Conservation (phyloP, 1,140 invertebrate species). For the Diachasma alloeum region DNA sequence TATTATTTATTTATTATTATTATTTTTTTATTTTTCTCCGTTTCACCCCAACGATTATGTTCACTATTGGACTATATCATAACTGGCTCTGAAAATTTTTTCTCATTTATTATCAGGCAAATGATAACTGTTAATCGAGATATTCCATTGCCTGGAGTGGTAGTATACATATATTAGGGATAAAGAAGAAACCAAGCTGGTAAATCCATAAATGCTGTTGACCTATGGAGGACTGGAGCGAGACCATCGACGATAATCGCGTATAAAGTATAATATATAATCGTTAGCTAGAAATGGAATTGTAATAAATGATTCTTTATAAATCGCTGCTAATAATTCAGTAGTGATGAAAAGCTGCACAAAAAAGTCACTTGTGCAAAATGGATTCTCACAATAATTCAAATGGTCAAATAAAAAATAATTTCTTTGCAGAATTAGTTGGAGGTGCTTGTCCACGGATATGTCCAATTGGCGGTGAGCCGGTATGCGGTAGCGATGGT, state of each 20-base stretch:
- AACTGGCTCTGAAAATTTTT: no score
- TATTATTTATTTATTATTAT: no score
- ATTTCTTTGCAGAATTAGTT: conserved; percentile 58
- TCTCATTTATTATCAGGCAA: conserved; percentile 17
- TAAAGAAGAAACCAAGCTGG: conserved; percentile 32
- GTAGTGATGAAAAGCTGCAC: no score
- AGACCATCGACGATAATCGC: conserved; percentile 43
- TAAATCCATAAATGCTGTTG: conserved; percentile 60
- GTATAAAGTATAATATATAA: not conserved
- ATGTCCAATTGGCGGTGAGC: conserved; percentile 79
- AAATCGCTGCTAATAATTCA: no score
- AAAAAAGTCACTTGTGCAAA: no score
- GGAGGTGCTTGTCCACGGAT: conserved; percentile 78
- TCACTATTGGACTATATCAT: no score
- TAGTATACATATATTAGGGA: not conserved
- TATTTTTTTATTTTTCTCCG: no score
- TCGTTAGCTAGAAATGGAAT: not conserved
- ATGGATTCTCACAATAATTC: no score
- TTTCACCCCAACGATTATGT: no score
- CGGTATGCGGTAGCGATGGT: conserved; percentile 88
- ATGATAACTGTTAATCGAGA: conserved; percentile 43
- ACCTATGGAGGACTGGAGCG: conserved; percentile 58
- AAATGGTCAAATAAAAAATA: not conserved
- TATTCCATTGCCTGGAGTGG: conserved; percentile 39
- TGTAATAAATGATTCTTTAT: no score